A percentile compares a stretch with the other conserved stretches of the same genome.
phyloP scores from a whole-genome alignment of 2,113 vertebrate genomes.

The Galbula dea region DNA sequence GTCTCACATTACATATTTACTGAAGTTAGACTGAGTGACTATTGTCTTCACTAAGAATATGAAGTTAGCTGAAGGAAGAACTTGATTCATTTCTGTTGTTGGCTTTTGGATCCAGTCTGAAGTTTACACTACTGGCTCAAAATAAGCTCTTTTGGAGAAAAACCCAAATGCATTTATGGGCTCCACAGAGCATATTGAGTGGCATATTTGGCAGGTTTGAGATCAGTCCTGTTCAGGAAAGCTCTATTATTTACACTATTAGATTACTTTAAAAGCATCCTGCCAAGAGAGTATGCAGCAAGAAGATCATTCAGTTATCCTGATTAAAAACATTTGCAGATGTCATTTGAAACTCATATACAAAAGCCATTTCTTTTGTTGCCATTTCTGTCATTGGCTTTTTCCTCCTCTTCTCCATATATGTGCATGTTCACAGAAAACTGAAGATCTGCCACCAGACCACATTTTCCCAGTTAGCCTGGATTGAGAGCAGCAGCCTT shows the following conservation, averaged over 20 bases:
- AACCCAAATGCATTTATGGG: not conserved
- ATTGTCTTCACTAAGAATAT: not conserved
- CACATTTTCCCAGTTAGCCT: not conserved
- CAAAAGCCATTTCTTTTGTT: not conserved
- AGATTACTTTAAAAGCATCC: conserved; percentile 30
- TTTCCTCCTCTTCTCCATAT: not conserved
- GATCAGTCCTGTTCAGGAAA: not conserved
- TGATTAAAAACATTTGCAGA: not conserved
- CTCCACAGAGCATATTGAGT: not conserved
- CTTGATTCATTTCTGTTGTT: not conserved
- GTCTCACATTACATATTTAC: not conserved
- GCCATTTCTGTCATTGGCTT: not conserved
- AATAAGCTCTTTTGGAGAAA: not conserved
- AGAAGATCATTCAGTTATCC: not conserved
- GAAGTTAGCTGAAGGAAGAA: not conserved
- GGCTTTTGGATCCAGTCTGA: not conserved
- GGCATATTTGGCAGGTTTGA: not conserved
- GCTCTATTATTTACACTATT: not conserved
- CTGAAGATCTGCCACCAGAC: too few relatives aligned
- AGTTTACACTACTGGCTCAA: not conserved
- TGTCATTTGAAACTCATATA: not conserved
- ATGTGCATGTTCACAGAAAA: rapidly evolving
- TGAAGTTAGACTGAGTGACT: not conserved
- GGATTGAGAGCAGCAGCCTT: not conserved
- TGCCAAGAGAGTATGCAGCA: not conserved